phyloP scores from a whole-genome alignment of 2,797 vertebrate species.

The Platyrinchus mystaceus region DNA sequence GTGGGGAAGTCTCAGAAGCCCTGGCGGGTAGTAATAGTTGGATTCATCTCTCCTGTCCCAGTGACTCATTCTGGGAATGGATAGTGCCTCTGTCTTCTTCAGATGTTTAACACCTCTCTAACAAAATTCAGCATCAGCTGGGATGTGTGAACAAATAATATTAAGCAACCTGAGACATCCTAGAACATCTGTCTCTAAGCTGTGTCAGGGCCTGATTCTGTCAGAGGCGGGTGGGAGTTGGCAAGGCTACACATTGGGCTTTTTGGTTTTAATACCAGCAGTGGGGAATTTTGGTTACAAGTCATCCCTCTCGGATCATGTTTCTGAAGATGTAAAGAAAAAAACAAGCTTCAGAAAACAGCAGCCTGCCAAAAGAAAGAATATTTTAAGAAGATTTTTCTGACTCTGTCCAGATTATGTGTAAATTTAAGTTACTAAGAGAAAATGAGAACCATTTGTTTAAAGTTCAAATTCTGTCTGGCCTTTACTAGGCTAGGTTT shows the following conservation, averaged over 20 bases:
- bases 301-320: conserved; percentile 6
- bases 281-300: not conserved
- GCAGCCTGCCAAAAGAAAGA: conserved; percentile 36
- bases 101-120: conserved; percentile 51
- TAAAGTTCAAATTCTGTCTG: conserved; percentile 56
- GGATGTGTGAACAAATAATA: conserved; percentile 48
- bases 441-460: conserved; percentile 62
- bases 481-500: conserved; percentile 43
- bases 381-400: conserved; percentile 29
- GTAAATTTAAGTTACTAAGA: conserved; percentile 46
- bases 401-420: conserved; percentile 31
- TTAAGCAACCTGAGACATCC: conserved; percentile 42
- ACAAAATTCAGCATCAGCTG: conserved; percentile 37
- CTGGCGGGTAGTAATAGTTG: conserved; percentile 2
- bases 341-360: conserved; percentile 52
- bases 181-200: conserved; percentile 42
- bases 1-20: conserved; percentile 19
- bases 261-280: conserved; percentile 39
- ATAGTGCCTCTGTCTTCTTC: not conserved
- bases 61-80: conserved; percentile 46
- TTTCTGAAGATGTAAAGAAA: conserved; percentile 35
- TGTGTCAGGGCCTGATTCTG: conserved; percentile 23
- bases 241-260: accelerated
- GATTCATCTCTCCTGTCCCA: not conserved
- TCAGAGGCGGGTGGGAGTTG: not conserved